These are phyloP conservation scores for Oryzias woworae DNA, from an alignment of 2,113 vertebrate genomes.

Conservation along the genomic window DNA sequence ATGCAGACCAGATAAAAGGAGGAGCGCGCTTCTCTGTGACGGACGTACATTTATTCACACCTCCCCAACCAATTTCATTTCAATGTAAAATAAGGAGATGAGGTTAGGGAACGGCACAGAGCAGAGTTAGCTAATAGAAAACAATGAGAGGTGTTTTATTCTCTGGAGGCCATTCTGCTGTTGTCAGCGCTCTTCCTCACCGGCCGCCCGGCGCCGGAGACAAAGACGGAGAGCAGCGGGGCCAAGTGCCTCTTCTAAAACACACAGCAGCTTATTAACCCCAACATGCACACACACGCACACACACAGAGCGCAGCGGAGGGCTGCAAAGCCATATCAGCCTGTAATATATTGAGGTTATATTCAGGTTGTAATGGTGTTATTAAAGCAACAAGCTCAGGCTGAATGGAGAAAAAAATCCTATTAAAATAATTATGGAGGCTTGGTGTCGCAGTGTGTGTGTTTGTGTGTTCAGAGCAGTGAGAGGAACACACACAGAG, in stretches of 20 bases:
- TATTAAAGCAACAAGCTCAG: constrained; percentile 74
- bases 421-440: constrained; percentile 76
- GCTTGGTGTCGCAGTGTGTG: constrained; percentile 32
- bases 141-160: constrained; percentile 73
- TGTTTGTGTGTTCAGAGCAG: constrained; percentile 32
- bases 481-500: constrained; percentile 1
- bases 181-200: constrained; percentile 65
- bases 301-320: constrained; percentile 34
- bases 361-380: constrained; percentile 77
- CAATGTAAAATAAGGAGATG: constrained; percentile 69
- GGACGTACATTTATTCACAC: constrained; percentile 67
- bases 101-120: constrained; percentile 44
- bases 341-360: constrained; percentile 71
- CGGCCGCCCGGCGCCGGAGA: constrained; percentile 64
- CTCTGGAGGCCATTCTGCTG: constrained; percentile 66
- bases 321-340: constrained; percentile 54
- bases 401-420: constrained; percentile 71
- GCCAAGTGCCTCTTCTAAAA: constrained; percentile 74
- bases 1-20: constrained; percentile 74
- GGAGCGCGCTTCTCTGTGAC: constrained; percentile 50
- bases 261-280: constrained; percentile 80
- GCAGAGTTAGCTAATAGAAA: constrained; percentile 74
- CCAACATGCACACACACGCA: constrained; percentile 60
- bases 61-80: constrained; percentile 70
- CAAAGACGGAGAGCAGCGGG: constrained; percentile 68